Evolutionary conservation across 2,888 invertebrate species (phyloP), one percentile per base, ranked within the genome.

Genomic region (Acanthosepion esculentum): DNA sequence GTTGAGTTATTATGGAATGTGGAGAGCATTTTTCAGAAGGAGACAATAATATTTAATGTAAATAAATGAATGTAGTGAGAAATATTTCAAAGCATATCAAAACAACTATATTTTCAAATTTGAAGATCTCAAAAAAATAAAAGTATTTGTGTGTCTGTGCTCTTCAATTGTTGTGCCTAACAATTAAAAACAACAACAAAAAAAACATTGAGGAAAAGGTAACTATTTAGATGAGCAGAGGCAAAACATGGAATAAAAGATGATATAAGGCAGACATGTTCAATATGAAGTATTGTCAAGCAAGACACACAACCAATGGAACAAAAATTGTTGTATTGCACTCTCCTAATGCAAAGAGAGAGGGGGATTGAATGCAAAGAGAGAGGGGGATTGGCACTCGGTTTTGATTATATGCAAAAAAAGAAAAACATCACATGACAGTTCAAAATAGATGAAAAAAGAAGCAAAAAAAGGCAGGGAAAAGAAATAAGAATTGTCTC

Each of bases 371-470:
- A n/a, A n/a, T n/a, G n/a, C n/a, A n/a, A n/a, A n/a, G n/a, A n/a
- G n/a, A n/a, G 78, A 8, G 78, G n/a, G 15, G 78, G 2, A 78
- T 78, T 78, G 78, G 78, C 78, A 78, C 78, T 78, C 78, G n/a
- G 78, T 78, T n/a, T 78, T 78, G 78, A 78, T 78, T 78, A 78
- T n/a, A 33, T 78, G 78, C 78, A 78, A 33, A 78, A 78, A 78
- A 78, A 78, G 15, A 78, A 78, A 78, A 78, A 78, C 29, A n/a
- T n/a, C 29, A 78, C n/a, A n/a, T 78, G n/a, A 15, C 29, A 78
- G n/a, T 78, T 78, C n/a, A 55, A 59, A 59, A 59, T 59, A 20
- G 3, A 23, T 59, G 78, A 78, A 78, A 78, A 78, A n/a, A 12
- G 78, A 78, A n/a, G 78, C 78, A 78, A 33, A 78, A 78, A 78